Evolutionary conservation across 2,888 invertebrate genomes (phyloP), one percentile per base, ranked within the genome.

Genomic region (Coelinius sp.): DNA sequence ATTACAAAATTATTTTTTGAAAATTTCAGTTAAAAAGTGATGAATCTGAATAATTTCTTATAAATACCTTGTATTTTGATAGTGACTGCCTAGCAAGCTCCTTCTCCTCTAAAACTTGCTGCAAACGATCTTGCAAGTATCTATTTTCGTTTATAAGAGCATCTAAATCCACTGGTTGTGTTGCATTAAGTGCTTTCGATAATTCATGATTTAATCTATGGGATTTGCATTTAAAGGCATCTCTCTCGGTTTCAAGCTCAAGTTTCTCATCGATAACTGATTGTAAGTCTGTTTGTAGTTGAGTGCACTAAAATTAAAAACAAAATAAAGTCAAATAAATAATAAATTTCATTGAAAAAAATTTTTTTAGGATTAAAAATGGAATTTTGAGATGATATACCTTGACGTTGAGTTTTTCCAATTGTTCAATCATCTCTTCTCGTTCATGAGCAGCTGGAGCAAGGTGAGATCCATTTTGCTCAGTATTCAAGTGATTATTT

Each of bases 201-300:
- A 96, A 90, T 84, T 95, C 94, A 78, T 94, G 93, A 86, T 95
- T 95, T 22, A 96, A 89, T 8, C 95, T 90, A 83, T 95, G 94
- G 2, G 94, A 93, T 89, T 96, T 96, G 79, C 91, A 93, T 83
- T 94, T 94, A 83, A 94, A 95, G 24, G 94, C 94, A 86, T 96
- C 95, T 73, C 95, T 89, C 84, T 96, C 95, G 4, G 92, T 92
- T 17, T 93, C 92, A 35, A 94, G 86, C 83, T 96, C 96, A 82
- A 95, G 95, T 83, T 95, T 96, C 84, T 96, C 96, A 86, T 96
- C 96, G 53, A 96, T 86, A 27, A 95, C 91, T 5, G 93, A 91
- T 84, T 95, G 92, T 35, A 96, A 90, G 87, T 96, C 95, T 56
- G 92, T 89, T 81, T 94, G 92, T 62, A 95, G 87, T 87, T 95